Percentiles rank a stretch among this genome's conserved stretches.
Evolutionary conservation across 2,113 vertebrate species (phyloP).

Genomic region (Eretmochelys imbricata): DNA sequence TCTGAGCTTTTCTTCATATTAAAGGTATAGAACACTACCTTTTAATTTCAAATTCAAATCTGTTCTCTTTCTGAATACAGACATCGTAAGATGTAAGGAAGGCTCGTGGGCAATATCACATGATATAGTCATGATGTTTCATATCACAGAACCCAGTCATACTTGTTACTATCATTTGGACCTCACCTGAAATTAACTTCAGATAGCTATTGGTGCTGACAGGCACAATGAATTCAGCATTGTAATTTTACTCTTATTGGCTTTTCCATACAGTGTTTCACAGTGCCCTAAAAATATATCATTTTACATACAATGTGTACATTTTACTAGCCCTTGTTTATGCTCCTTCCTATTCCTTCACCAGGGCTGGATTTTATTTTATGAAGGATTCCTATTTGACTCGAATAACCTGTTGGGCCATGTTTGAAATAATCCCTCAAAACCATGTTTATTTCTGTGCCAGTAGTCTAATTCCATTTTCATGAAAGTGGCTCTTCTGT

Average conservation of each 20-base stretch:
- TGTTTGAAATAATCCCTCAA: neutral
- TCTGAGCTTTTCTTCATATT: neutral
- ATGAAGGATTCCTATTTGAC: neutral
- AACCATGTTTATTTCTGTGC: neutral
- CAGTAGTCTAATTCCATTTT: neutral
- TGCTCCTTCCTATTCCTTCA: neutral
- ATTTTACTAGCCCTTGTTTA: neutral
- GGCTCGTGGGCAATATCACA: neutral
- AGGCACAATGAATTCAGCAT: rapidly evolving
- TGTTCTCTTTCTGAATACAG: neutral
- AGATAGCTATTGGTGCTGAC: neutral
- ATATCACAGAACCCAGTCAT: neutral
- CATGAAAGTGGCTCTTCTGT: neutral
- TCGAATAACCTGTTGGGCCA: neutral
- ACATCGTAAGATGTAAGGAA: neutral
- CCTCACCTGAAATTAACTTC: neutral
- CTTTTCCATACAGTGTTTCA: neutral
- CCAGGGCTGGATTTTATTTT: neutral
- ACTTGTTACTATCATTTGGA: neutral
- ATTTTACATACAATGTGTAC: neutral
- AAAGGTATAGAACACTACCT: neutral
- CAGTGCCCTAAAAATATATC: neutral
- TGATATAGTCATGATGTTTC: neutral
- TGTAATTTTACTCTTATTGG: neutral
- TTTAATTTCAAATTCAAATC: neutral